phyloP scores from a whole-genome alignment of 1,140 invertebrate species.

The Bilobella aurantiaca region DNA sequence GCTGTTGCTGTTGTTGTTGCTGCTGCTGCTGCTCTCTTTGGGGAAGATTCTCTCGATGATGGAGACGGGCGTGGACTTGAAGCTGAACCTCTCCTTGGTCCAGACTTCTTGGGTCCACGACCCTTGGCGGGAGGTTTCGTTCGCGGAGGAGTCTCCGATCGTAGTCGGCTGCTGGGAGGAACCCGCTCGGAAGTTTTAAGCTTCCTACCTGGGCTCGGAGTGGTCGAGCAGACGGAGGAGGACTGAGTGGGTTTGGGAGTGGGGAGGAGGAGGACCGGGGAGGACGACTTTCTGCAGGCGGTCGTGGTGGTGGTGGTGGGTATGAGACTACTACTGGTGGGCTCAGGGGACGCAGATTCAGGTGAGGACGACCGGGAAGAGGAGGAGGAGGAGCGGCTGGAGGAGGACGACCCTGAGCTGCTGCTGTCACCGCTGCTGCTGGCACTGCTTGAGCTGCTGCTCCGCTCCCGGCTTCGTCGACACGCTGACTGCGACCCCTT shows the following conservation, averaged over 20 bases:
- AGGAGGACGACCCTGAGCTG: conserved; percentile 34
- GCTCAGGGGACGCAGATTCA: conserved; percentile 35
- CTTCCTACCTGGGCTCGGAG: conserved; percentile 60
- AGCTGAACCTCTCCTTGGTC: conserved; percentile 31
- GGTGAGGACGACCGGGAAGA: conserved; percentile 33
- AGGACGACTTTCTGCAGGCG: no score
- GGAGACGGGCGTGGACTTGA: conserved; percentile 23
- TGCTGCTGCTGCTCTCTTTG: neutral
- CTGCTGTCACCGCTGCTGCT: conserved; percentile 25
- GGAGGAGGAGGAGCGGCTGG: conserved; percentile 37
- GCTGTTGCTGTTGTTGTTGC: conserved; percentile 5
- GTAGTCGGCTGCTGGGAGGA: conserved; percentile 56
- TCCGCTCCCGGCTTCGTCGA: conserved; percentile 29
- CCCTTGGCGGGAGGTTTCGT: conserved; percentile 51
- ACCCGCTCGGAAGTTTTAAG: conserved; percentile 73
- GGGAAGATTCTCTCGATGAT: conserved; percentile 5
- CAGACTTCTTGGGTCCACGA: conserved; percentile 34
- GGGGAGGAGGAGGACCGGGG: no score
- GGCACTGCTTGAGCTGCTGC: conserved; percentile 26
- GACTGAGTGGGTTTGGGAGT: conserved; percentile 7
- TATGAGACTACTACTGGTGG: no score
- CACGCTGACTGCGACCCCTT: conserved; percentile 42
- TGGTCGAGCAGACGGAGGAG: conserved; percentile 13
- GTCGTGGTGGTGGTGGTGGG: no score
- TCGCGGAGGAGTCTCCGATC: conserved; percentile 60